These are phyloP conservation scores for Apamea monoglypha DNA, from an alignment of 2,888 invertebrate genomes.

Conservation along the genomic window DNA sequence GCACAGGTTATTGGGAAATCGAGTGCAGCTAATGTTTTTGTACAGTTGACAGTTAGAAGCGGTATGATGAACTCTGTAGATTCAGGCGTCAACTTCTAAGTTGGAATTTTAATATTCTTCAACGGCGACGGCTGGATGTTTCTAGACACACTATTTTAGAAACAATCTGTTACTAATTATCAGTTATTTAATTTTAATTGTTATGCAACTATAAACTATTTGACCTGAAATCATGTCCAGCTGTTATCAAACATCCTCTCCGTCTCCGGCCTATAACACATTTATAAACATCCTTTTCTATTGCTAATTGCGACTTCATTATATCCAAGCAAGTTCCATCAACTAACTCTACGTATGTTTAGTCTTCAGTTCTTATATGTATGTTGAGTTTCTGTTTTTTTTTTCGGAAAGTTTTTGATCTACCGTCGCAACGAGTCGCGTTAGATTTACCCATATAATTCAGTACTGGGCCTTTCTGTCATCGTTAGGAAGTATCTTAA, in stretches of 20 bases:
- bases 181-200: neutral
- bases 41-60: conserved; percentile 52
- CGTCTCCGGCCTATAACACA: conserved; percentile 19
- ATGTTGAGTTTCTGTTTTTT: neutral
- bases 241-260: conserved; percentile 46
- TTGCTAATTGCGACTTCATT: neutral
- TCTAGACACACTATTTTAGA: neutral
- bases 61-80: conserved; percentile 52
- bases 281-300: conserved; percentile 18
- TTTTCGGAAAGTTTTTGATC: neutral
- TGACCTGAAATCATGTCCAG: conserved; percentile 35
- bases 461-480: no score
- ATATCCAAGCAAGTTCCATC: neutral
- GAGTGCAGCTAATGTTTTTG: conserved; percentile 63
- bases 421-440: no score
- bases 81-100: conserved; percentile 1
- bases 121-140: neutral
- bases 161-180: neutral
- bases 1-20: conserved; percentile 63
- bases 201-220: conserved; percentile 7
- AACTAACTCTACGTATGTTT: neutral
- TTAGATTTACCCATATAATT: no score
- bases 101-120: neutral
- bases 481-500: no score
- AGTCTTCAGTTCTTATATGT: neutral